These are phyloP conservation scores for Palythoa grandis DNA, from an alignment of 92 coral and sea anemone genomes.

Conservation along the genomic window DNA sequence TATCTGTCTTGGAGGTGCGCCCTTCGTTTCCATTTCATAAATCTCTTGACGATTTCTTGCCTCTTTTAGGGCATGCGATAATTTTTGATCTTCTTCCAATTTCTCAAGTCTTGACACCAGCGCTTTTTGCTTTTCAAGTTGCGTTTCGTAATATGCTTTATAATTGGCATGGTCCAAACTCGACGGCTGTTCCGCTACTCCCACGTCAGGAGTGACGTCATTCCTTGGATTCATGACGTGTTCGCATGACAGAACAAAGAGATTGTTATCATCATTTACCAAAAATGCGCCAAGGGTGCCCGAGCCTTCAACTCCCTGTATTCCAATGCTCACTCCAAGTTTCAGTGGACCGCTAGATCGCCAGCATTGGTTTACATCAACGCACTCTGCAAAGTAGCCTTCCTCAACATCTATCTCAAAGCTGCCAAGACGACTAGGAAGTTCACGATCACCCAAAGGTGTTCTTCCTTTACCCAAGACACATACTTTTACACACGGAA, in stretches of 20 bases:
- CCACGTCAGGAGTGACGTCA: neutral
- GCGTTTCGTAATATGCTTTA: neutral
- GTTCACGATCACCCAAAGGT: conserved; percentile 39
- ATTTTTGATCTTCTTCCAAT: neutral
- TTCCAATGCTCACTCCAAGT: conserved; percentile 11
- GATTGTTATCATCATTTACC: neutral
- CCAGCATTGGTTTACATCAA: neutral
- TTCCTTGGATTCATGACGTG: neutral
- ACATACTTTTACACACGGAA: conserved; percentile 46
- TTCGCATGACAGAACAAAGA: neutral
- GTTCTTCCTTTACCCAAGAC: conserved; percentile 62
- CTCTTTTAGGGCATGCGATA: neutral
- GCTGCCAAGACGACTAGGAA: neutral
- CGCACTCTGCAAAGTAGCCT: conserved; percentile 4
- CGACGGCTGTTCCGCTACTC: neutral
- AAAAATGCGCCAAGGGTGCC: neutral
- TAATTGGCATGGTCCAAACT: neutral
- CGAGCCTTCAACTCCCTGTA: neutral
- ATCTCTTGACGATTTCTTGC: too few species aligned
- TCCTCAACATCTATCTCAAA: neutral
- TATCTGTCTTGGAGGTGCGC: neutral
- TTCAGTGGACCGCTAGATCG: neutral
- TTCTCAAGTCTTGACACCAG: neutral
- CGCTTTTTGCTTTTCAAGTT: neutral
- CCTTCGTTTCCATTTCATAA: too few species aligned